phyloP scores from a whole-genome alignment of 2,113 vertebrate species.

The Pterophyllum scalare region DNA sequence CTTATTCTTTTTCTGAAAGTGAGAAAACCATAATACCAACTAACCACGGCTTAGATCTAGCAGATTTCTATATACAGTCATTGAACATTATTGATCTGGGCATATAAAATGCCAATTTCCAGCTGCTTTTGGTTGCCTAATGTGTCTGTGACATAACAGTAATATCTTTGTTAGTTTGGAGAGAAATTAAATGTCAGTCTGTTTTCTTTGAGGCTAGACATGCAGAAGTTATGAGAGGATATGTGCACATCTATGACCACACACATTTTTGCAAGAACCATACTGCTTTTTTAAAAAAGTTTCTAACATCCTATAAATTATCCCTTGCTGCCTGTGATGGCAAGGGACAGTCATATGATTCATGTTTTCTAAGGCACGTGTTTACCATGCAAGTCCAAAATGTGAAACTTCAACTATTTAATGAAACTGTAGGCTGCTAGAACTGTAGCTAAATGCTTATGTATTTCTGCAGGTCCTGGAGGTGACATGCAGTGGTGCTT shows the following conservation, averaged over 20 bases:
- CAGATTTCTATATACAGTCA: background rate
- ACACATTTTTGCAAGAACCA: background rate
- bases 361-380: background rate
- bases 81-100: too few species aligned
- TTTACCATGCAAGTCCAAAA: background rate
- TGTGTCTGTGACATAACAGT: background rate
- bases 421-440: background rate
- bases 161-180: background rate
- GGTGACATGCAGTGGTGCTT: constrained; percentile 99
- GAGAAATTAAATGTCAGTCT: background rate
- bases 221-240: constrained; percentile 11
- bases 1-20: background rate
- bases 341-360: background rate
- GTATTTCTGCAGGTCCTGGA: constrained; percentile 82
- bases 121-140: background rate
- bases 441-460: background rate
- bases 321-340: background rate
- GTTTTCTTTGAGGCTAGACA: background rate
- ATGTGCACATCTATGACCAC: background rate
- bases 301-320: background rate
- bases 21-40: background rate
- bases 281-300: background rate
- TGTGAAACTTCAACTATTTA: background rate
- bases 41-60: background rate
- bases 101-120: background rate